Conservation (phyloP, 2,113 vertebrate species). For the Tympanuchus pallidicinctus region DNA sequence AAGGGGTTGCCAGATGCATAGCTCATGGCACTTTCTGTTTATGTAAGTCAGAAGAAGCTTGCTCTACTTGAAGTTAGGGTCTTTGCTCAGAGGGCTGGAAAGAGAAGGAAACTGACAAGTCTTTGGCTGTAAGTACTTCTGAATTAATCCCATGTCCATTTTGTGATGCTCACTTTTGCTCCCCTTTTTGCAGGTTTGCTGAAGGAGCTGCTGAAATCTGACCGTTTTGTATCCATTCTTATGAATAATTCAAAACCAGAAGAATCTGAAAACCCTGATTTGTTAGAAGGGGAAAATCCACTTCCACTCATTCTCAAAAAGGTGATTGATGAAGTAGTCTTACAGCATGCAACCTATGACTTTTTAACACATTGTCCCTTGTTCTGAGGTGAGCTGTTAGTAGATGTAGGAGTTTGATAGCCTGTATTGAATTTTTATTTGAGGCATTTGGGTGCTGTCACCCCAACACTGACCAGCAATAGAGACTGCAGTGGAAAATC, state of each 20-base stretch:
- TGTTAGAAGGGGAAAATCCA: constrained; percentile 72
- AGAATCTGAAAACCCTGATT: constrained; percentile 42
- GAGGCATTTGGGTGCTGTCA: neutral
- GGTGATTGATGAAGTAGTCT: constrained; percentile 73
- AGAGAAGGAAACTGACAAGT: neutral
- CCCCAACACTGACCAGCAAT: neutral
- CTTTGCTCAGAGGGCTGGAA: neutral
- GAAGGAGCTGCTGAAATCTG: constrained; percentile 86
- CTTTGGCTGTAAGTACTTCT: neutral
- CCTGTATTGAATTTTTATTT: neutral
- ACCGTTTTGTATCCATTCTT: constrained; percentile 85
- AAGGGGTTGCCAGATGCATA: neutral
- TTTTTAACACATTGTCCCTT: neutral
- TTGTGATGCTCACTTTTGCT: neutral
- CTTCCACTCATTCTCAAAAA: constrained; percentile 94
- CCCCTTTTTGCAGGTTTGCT: constrained; percentile 81
- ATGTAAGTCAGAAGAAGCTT: neutral
- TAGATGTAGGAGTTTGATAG: neutral
- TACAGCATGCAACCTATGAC: neutral
- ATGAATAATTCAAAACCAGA: constrained; percentile 80
- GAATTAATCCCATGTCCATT: neutral
- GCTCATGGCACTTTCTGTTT: neutral
- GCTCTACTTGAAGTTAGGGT: neutral
- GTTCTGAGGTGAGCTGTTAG: neutral
- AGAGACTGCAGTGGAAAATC: neutral